Conservation (phyloP, 2,797 vertebrate species). For the Aplochiton taeniatus region DNA sequence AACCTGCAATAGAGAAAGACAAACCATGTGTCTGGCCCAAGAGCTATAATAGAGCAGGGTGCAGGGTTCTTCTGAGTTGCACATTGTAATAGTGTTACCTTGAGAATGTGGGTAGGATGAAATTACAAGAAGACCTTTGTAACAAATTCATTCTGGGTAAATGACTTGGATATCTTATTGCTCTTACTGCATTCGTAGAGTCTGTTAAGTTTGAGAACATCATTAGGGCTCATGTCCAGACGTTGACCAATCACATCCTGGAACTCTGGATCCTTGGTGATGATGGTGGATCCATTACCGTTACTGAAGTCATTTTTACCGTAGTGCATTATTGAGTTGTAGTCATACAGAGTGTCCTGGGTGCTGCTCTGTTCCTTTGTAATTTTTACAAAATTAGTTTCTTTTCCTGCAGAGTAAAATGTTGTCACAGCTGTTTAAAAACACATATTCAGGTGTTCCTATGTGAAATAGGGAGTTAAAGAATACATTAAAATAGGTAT, state of each 20-base stretch:
- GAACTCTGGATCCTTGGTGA: constrained; percentile 76
- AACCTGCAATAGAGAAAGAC: constrained; percentile 9
- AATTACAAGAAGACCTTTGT: too few species aligned
- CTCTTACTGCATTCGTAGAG: constrained; percentile 87
- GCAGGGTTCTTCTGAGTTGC: too few species aligned
- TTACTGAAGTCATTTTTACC: constrained; percentile 72
- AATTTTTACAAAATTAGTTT: constrained; percentile 6
- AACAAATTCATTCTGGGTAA: too few species aligned
- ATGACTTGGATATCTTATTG: background rate
- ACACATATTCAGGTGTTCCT: too few species aligned
- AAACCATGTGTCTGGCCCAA: background rate
- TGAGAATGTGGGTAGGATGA: too few species aligned
- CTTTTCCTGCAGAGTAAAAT: constrained; percentile 30
- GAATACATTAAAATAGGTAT: too few species aligned
- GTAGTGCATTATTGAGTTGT: constrained; percentile 85
- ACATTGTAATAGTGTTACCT: too few species aligned
- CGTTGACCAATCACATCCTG: constrained; percentile 83
- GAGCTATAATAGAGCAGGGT: too few species aligned
- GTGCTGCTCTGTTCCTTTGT: constrained; percentile 25
- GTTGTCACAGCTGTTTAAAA: too few species aligned
- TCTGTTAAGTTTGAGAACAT: constrained; percentile 69
- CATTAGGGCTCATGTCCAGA: constrained; percentile 67
- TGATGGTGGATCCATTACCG: constrained; percentile 78
- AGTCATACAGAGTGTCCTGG: constrained; percentile 81
- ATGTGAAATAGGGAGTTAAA: too few species aligned